These are phyloP conservation scores for Phyllotreta striolata DNA, from an alignment of 2,888 invertebrate genomes.

Conservation along the genomic window DNA sequence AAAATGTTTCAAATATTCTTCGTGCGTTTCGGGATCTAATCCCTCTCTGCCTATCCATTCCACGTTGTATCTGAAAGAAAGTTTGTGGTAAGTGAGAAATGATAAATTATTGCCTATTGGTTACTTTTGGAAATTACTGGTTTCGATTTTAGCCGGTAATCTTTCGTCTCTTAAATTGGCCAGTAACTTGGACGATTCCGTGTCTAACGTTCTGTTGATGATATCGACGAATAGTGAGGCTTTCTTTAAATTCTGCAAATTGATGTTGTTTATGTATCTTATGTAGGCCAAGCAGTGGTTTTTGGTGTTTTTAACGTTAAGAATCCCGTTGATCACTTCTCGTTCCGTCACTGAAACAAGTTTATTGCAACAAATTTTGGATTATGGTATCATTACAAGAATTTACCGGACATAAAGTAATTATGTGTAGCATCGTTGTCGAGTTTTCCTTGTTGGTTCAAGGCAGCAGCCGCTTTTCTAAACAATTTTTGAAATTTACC, in stretches of 20 bases:
- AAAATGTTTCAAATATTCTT: constrained; percentile 93
- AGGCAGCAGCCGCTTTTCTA: constrained; percentile 88
- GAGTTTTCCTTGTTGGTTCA: constrained; percentile 84
- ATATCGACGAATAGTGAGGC: constrained; percentile 97
- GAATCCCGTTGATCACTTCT: constrained; percentile 94
- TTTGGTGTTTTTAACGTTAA: constrained; percentile 92
- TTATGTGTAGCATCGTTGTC: constrained; percentile 95
- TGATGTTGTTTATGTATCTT: constrained; percentile 96
- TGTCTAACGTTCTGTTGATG: constrained; percentile 88
- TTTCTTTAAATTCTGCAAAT: constrained; percentile 91
- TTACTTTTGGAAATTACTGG: constrained; percentile 88
- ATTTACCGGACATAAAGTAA: constrained; percentile 96
- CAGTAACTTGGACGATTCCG: constrained; percentile 89
- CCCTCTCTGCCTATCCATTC: constrained; percentile 98
- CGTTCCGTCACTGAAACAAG: constrained; percentile 88
- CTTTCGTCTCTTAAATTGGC: constrained; percentile 90
- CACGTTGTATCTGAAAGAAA: constrained; percentile 78
- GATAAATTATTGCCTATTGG: not conserved
- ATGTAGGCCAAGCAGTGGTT: constrained; percentile 96
- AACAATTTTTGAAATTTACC: constrained; percentile 94
- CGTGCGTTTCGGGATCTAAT: constrained; percentile 89
- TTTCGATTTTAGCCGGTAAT: constrained; percentile 87
- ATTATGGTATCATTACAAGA: constrained; percentile 7
- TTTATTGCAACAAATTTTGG: constrained; percentile 14
- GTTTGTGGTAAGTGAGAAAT: not conserved